Evolutionary conservation across 2,113 vertebrate genomes (phyloP).

Genomic region (Cyprinus carpio): DNA sequence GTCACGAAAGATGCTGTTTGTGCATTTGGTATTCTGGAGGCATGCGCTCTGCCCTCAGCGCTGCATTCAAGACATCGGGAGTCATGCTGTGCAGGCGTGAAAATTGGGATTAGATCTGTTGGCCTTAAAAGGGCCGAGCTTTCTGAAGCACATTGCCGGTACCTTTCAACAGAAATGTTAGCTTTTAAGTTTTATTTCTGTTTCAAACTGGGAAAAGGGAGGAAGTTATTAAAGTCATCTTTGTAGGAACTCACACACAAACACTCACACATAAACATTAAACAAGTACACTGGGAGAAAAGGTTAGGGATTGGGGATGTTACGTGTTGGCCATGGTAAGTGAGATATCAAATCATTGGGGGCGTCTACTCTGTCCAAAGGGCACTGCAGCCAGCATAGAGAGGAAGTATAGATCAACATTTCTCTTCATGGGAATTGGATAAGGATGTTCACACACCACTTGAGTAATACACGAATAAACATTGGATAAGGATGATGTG

Average conservation of each 20-base stretch:
- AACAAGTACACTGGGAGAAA: neutral
- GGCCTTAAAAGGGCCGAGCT: conserved; percentile 39
- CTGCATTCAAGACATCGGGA: conserved; percentile 21
- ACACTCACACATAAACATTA: neutral
- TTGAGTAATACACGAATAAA: neutral
- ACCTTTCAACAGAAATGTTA: conserved; percentile 40
- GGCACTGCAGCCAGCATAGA: neutral
- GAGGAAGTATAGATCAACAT: neutral
- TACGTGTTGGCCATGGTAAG: neutral
- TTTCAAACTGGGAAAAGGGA: conserved; percentile 11
- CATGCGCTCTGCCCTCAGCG: conserved; percentile 10
- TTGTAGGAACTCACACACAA: conserved; percentile 1
- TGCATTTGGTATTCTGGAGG: conserved; percentile 42
- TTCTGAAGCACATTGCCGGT: conserved; percentile 31
- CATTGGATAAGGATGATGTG: neutral
- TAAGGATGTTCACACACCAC: neutral
- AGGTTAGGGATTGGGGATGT: neutral
- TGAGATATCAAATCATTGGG: neutral
- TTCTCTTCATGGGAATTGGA: neutral
- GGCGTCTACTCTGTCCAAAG: neutral
- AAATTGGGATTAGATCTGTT: conserved; percentile 48
- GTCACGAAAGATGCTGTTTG: conserved; percentile 13
- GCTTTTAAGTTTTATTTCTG: conserved; percentile 41
- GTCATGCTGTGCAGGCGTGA: conserved; percentile 39
- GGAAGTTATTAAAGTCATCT: conserved; percentile 23